A percentile compares a stretch with the other conserved stretches of the same genome.
phyloP scores from a whole-genome alignment of 2,113 vertebrate species.

The Clinocottus analis region DNA sequence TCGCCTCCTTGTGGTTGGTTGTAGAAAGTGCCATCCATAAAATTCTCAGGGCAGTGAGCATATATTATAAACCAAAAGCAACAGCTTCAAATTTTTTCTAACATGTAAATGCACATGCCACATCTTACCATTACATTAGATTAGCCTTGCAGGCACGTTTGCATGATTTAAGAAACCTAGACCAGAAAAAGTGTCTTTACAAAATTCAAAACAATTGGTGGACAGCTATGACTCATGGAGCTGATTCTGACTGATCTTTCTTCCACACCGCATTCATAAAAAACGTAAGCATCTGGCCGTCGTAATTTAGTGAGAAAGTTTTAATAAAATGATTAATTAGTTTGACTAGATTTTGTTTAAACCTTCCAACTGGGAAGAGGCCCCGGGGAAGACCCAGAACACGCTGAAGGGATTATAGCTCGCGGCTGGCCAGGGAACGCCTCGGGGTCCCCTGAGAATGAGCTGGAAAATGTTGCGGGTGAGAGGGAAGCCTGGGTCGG shows the following conservation, averaged over 20 bases:
- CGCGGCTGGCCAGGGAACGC: no score
- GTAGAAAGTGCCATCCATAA: no score
- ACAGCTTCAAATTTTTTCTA: not conserved
- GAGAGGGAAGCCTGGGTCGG: no score
- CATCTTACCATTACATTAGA: not conserved
- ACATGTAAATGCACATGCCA: not conserved
- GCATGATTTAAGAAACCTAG: not conserved
- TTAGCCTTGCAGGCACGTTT: not conserved
- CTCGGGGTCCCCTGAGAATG: no score
- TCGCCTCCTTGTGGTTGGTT: conserved; percentile 61
- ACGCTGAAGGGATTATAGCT: no score
- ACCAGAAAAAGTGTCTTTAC: conserved; percentile 19
- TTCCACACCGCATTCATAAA: conserved; percentile 26
- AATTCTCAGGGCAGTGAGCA: not conserved
- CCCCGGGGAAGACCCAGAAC: no score
- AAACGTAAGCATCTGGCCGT: not conserved
- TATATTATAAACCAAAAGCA: not conserved
- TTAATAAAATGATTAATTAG: not conserved
- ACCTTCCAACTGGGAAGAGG: no score
- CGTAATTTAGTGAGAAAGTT: not conserved
- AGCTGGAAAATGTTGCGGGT: no score
- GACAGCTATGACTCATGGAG: conserved; percentile 26
- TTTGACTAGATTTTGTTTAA: conserved; percentile 11
- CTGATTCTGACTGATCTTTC: not conserved
- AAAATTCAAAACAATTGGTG: conserved; percentile 69